Evolutionary conservation across 2,888 invertebrate genomes (phyloP), one percentile per base, ranked within the genome.

Genomic region (Papilio elwesi): DNA sequence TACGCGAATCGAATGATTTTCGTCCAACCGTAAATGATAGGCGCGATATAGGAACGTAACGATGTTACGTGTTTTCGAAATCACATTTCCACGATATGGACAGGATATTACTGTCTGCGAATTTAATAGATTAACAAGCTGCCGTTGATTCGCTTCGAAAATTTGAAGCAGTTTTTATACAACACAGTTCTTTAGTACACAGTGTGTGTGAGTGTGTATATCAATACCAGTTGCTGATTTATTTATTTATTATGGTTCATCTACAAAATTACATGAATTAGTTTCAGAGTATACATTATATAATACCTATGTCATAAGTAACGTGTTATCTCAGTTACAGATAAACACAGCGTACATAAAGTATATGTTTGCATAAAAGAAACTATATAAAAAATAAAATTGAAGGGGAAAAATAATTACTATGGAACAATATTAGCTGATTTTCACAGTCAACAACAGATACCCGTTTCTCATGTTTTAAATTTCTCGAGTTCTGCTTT

Each of bases 91-190:
- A 78, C 80, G 80, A 82, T 78, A 78, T 82, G 78, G 81, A 85
- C 86, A 84, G 90, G 90, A 90, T 87, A 90, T 92, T 89, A 80
- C 83, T 77, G 85, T 86, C 86, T 86, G 82, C 77, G 78, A 76
- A 74, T 9, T 79, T 79, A 79, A 80, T 80, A 52, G 74, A 47
- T 70, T 73, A 65, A 51, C 68, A 15, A 68, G 11, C 12, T 16
- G 26, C 7, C 36, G 36, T 53, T 38, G 51, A 36, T 55, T 59
- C 4, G 59, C 36, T 38, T 59, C n/a, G n/a, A 59, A 26, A 59
- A 9, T 38, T 13, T 36, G 26, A 26, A 55, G 7, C 43, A 43
- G 43, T 43, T 55, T 12, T 36, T 6, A 57, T 36, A 36, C 13
- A 7, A 57, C 16, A 36, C 13, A 13, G n/a, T n/a, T n/a, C n/a